Conservation (phyloP, 2,113 vertebrate genomes). For the Brachionichthys hirsutus region DNA sequence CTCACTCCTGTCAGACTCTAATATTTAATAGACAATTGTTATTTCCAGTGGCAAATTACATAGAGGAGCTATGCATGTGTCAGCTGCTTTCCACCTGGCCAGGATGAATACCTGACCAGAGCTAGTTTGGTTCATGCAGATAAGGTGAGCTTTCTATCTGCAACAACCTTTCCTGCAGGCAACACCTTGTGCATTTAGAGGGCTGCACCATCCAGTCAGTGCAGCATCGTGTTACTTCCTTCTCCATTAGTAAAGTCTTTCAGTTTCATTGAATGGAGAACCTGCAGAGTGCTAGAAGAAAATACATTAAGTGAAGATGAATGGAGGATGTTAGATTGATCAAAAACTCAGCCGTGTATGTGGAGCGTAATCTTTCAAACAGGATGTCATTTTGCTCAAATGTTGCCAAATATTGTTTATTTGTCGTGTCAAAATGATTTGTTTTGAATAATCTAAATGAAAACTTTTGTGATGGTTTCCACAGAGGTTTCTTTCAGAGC, state of each 20-base stretch:
- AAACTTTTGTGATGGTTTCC: too few relatives aligned
- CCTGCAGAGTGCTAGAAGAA: constrained; percentile 3
- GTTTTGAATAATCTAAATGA: too few relatives aligned
- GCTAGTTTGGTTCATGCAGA: constrained; percentile 64
- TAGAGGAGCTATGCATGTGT: constrained; percentile 45
- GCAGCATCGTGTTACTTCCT: constrained; percentile 14
- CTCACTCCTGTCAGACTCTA: constrained; percentile 58
- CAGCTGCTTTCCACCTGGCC: constrained; percentile 76
- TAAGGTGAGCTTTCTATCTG: constrained; percentile 57
- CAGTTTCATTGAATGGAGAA: constrained; percentile 28
- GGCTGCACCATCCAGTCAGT: constrained; percentile 2
- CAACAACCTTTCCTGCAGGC: constrained; percentile 41
- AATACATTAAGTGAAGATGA: constrained; percentile 35
- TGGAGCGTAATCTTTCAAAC: constrained; percentile 9
- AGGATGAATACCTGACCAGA: constrained; percentile 73
- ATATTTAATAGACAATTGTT: constrained; percentile 68
- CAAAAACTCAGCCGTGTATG: constrained; percentile 7
- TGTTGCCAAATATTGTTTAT: constrained; percentile 10
- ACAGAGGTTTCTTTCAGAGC: too few relatives aligned
- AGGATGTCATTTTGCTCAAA: constrained; percentile 19
- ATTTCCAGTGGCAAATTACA: constrained; percentile 69
- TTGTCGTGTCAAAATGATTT: constrained; percentile 22
- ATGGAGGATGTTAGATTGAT: constrained; percentile 41
- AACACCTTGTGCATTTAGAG: not conserved
- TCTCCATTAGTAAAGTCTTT: constrained; percentile 32